Evolutionary conservation across 2,888 invertebrate genomes (phyloP).

Genomic region (Dynastes hyllus): DNA sequence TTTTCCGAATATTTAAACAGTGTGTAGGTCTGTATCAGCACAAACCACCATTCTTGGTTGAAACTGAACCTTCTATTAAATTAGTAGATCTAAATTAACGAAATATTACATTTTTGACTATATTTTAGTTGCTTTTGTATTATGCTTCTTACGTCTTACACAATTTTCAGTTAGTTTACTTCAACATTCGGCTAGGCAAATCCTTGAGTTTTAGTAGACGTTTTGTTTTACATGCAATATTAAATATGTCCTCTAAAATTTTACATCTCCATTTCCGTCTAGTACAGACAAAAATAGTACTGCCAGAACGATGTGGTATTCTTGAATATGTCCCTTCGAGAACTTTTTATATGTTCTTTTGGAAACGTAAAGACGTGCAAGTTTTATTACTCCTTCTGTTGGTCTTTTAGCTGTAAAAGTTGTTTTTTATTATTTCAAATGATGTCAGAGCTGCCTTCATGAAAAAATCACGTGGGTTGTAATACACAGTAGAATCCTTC

Average conservation of each 20-base stretch:
- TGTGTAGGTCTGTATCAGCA: neutral
- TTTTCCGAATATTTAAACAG: neutral
- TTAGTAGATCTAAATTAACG: neutral
- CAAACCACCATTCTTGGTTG: neutral
- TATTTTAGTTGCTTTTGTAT: neutral
- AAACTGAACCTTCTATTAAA: too few relatives aligned
- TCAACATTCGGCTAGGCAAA: neutral
- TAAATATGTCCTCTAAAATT: conserved; percentile 36
- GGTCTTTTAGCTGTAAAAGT: conserved; percentile 24
- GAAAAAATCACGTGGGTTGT: too few relatives aligned
- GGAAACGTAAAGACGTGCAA: conserved; percentile 26
- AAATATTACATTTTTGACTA: neutral
- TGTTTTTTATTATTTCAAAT: conserved; percentile 15
- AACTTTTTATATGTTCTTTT: conserved; percentile 23
- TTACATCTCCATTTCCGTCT: conserved; percentile 26
- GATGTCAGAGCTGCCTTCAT: neutral
- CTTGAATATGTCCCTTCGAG: conserved; percentile 1
- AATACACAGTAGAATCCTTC: too few relatives aligned
- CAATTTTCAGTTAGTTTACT: neutral
- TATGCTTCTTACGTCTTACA: neutral
- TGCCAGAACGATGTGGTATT: conserved; percentile 21
- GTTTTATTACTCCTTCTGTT: conserved; percentile 23
- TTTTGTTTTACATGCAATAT: conserved; percentile 33
- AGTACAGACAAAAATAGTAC: conserved; percentile 25
- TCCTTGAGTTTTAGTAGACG: conserved; percentile 12